Conservation (phyloP, 2,113 vertebrate species). For the Nicator chloris region DNA sequence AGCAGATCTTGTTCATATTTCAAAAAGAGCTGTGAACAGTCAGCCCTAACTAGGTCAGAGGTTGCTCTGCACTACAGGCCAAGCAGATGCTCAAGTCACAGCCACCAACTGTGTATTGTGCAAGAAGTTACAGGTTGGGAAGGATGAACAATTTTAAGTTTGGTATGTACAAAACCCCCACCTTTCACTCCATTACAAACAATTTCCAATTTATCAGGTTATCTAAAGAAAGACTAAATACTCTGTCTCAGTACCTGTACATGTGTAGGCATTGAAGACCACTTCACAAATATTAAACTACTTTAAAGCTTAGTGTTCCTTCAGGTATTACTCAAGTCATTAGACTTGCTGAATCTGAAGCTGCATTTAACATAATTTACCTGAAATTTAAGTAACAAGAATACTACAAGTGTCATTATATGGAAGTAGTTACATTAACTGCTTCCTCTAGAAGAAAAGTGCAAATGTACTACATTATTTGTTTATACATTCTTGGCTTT, state of each 20-base stretch:
- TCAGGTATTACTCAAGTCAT: not conserved
- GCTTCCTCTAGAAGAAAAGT: not conserved
- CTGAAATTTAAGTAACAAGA: not conserved
- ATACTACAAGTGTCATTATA: not conserved
- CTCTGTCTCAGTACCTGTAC: not conserved
- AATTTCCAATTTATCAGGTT: not conserved
- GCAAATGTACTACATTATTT: not conserved
- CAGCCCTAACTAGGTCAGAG: not conserved
- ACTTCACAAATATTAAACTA: not conserved
- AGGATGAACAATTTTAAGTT: not conserved
- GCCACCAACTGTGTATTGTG: not conserved
- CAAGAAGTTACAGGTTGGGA: not conserved
- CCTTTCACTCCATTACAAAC: not conserved
- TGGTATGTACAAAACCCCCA: not conserved
- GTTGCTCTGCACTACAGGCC: not conserved
- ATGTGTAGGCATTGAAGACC: not conserved
- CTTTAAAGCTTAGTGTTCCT: slow-evolving; percentile 11
- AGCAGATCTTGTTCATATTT: not conserved
- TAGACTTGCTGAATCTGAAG: not conserved
- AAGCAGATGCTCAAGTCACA: not conserved
- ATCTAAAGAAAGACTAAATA: not conserved
- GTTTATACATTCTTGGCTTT: not conserved
- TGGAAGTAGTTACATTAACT: not conserved
- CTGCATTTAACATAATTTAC: not conserved
- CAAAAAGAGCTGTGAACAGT: not conserved